Evolutionary conservation across 1,140 invertebrate species (phyloP), one percentile per base, ranked within the genome.

Genomic region (Macrobrachium nipponense): DNA sequence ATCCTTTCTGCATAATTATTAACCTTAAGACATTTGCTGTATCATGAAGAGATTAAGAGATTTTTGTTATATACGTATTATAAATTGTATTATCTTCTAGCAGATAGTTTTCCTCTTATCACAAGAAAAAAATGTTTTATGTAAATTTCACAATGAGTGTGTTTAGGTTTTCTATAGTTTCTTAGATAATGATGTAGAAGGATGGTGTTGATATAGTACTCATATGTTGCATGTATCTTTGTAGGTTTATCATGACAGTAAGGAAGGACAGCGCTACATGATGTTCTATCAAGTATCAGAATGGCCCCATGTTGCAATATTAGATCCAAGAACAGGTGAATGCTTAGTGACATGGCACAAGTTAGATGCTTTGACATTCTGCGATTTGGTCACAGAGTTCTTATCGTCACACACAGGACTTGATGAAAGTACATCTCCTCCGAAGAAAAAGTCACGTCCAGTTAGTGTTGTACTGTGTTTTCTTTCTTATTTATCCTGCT

Each of bases 301-400:
- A n/a, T 95, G 93, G 90, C 95, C 95, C 6, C 95, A 96, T 90
- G 91, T 96, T 84, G 94, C 95, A 86, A 92, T 96, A 14, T 91
- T 96, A 80, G 95, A 96, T 92, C 95, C 95, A 36, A 83, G 88
- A 58, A 96, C 95, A 77, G 95, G 95, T 36, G 94, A 95, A 91
- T 93, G 93, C 80, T 90, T 94, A 89, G 91, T 91, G 82, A 91
- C 90, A 7, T 94, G 93, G 91, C 91, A 92, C 82, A 92, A 92
- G 60, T 90, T 94, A 12, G 93, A 94, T 89, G 78, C 92, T 8
- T 87, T 90, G n/a, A 89, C 92, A 6, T 92, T 93, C 88, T 92
- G 91, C 89, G 92, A 94, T 83, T 82, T 91, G 61, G 90, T 92
- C 90, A 90, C 88, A 87, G 85, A 89, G 61, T 90, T 91, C 73